phyloP scores from a whole-genome alignment of 1,140 invertebrate genomes.

The Drosophila jambulina region DNA sequence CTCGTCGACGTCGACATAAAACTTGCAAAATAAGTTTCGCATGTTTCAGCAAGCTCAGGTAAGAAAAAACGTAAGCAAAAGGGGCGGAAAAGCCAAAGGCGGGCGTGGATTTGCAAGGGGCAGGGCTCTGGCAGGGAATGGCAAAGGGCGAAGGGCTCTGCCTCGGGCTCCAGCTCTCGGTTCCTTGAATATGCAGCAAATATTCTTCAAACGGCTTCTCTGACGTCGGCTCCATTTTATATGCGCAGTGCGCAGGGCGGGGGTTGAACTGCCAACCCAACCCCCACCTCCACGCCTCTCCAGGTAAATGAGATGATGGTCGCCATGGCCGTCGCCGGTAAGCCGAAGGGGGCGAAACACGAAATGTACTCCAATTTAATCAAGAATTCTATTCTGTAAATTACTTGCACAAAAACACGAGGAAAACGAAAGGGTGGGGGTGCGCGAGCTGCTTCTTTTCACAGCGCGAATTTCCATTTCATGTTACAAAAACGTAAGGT shows the following conservation, averaged over 20 bases:
- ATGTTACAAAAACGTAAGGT: conserved; percentile 55
- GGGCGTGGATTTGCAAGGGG: conserved; percentile 58
- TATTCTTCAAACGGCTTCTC: conserved; percentile 71
- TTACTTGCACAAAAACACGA: conserved; percentile 78
- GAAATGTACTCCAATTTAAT: conserved; percentile 83
- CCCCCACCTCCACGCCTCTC: not conserved
- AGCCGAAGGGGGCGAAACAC: conserved; percentile 59
- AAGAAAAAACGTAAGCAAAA: conserved; percentile 31
- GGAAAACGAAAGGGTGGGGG: conserved; percentile 10
- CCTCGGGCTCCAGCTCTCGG: conserved; percentile 2
- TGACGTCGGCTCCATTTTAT: conserved; percentile 60
- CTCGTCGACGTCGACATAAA: conserved; percentile 76
- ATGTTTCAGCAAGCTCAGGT: conserved; percentile 78
- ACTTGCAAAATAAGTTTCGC: conserved; percentile 83
- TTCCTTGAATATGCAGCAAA: conserved; percentile 80
- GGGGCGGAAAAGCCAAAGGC: conserved; percentile 26
- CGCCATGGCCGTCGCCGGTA: conserved; percentile 52
- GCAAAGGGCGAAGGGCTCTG: conserved; percentile 11
- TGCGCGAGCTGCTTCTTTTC: conserved; percentile 1
- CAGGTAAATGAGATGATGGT: conserved; percentile 71
- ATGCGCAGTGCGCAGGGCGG: conserved; percentile 44
- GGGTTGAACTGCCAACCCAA: not conserved
- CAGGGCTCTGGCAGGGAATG: conserved; percentile 3
- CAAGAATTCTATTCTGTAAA: conserved; percentile 83
- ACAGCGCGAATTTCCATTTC: conserved; percentile 71